phyloP scores from a whole-genome alignment of 2,797 vertebrate genomes.

The Cyclura pinguis region DNA sequence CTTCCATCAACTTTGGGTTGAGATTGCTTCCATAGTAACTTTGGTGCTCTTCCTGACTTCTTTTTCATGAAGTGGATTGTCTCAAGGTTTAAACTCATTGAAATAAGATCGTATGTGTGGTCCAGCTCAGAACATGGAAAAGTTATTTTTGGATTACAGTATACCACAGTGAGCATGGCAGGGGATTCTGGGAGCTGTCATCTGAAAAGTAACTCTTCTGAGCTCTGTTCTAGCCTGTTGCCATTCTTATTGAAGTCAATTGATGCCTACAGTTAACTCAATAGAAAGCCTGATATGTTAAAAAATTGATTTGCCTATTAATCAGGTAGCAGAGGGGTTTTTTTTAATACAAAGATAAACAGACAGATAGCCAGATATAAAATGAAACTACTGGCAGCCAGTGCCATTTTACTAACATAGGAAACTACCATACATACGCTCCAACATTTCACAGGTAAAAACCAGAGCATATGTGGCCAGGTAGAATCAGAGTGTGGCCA shows the following conservation, averaged over 20 bases:
- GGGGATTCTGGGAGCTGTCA: too few relatives aligned
- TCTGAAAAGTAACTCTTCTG: too few relatives aligned
- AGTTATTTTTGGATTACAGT: too few relatives aligned
- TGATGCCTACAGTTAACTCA: neutral
- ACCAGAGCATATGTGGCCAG: too few relatives aligned
- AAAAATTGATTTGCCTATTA: neutral
- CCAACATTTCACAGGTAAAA: too few relatives aligned
- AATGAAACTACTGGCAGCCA: too few relatives aligned
- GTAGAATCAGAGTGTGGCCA: too few relatives aligned
- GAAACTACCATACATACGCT: neutral
- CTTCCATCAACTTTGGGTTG: neutral
- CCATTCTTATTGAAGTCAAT: neutral
- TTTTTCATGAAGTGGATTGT: neutral
- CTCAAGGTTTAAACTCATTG: neutral
- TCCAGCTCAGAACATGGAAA: neutral
- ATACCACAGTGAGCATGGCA: too few relatives aligned
- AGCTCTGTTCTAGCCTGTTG: neutral
- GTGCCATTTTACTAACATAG: neutral
- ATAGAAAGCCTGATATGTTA: neutral
- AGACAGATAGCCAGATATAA: too few relatives aligned
- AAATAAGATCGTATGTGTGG: neutral
- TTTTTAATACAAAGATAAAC: neutral
- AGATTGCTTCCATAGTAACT: accelerated
- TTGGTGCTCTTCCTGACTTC: neutral
- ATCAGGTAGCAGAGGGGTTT: neutral